Base-by-base conservation (phyloP, 2,888 invertebrate genomes). In the Agrochola circellaris region DNA sequence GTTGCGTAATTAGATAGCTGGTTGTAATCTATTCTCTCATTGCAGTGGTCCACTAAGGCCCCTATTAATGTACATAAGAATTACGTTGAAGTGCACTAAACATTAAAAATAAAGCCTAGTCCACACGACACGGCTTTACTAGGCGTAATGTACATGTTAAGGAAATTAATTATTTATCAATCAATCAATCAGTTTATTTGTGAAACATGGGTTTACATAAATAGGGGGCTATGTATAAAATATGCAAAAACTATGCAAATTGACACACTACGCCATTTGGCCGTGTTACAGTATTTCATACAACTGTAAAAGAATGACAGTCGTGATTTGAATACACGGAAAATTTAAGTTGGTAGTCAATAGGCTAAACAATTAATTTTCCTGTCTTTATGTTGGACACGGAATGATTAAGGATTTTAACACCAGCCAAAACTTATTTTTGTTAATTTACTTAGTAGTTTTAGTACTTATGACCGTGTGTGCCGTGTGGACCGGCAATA, bases 41-140 rank as follows among this genome's bases (percentile, higher is more conserved):
- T 51, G n/a, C 20, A 54, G 23, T 75, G 56, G 68, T 79, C 83
- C 83, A 83, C 83, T 75, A 66, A 64, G 62, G 79, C 83, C 86
- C 83, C 20, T 73, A 66, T 77, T 54, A 60, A 69, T 82, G 77
- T 78, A 86, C 72, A 83, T 45, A 78, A 78, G 60, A 83, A 62
- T 70, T 54, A 74, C 51, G 65, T 73, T 65, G 72, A 34, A 56
- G 79, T 86, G 84, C 84, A 71, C 45, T 70, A 45, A 75, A 73
- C 38, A 58, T 60, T 61, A 73, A 61, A 62, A 71, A 58, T 34
- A 83, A 54, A 15, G 51, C 62, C 56, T 58, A 13, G 67, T 58
- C 20, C 72, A 83, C 83, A 84, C 74, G 68, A 66, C 68, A 72
- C 60, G 1, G 48, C 15, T 56, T 60, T 62, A 54, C 0, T 67